These are phyloP conservation scores for Mobula birostris DNA, from an alignment of 2,113 vertebrate species.

Conservation along the genomic window DNA sequence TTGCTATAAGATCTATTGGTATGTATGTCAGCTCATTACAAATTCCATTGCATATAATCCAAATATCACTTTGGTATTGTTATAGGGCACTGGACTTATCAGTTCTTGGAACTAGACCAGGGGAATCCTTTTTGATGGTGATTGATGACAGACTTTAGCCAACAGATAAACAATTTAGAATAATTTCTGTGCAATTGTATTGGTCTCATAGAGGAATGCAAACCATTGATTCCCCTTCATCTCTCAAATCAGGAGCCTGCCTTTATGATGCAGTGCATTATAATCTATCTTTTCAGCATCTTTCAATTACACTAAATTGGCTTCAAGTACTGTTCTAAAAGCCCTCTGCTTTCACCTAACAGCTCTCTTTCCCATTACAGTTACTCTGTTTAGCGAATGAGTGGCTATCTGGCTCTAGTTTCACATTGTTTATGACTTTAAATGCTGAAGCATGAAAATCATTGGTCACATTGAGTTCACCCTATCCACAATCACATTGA, in stretches of 20 bases:
- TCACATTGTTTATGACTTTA: not conserved
- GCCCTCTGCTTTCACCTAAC: not conserved
- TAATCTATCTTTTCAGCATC: slow-evolving; percentile 15
- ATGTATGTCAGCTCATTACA: not conserved
- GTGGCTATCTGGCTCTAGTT: not conserved
- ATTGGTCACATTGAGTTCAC: not conserved
- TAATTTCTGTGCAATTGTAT: slow-evolving; percentile 9
- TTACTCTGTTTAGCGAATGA: not conserved
- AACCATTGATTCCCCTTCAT: not conserved
- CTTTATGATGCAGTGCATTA: slow-evolving; percentile 7
- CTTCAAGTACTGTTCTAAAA: not conserved
- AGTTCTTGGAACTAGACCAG: not conserved
- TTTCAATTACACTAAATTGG: slow-evolving; percentile 2
- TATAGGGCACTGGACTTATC: not conserved
- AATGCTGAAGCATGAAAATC: not conserved
- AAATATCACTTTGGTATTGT: not conserved
- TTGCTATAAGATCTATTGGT: not conserved
- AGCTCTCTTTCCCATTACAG: not conserved
- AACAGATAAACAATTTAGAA: not conserved
- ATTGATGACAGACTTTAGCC: not conserved
- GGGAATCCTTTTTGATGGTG: not conserved
- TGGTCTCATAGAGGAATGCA: not conserved
- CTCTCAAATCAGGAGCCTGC: not conserved
- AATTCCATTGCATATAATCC: not conserved
- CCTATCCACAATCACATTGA: not conserved